phyloP scores from a whole-genome alignment of 30 jellyfish, hydroid and myxozoan genomes.

The Hydra vulgaris region DNA sequence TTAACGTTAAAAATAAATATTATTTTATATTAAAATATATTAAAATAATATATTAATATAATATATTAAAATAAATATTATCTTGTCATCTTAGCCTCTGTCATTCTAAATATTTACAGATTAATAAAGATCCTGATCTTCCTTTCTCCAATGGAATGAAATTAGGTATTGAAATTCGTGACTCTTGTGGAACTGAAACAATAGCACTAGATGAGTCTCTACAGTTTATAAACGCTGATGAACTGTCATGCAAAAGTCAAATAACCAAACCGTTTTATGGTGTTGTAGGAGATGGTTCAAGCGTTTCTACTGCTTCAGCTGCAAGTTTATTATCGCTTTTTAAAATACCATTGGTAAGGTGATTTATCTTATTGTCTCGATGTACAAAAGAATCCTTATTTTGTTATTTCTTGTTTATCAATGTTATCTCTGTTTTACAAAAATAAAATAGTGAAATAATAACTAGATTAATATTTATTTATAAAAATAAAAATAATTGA shows the following conservation, averaged over 20 bases:
- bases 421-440: too few relatives aligned
- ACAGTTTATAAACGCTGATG: conserved; percentile 54
- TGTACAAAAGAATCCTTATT: too few relatives aligned
- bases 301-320: conserved; percentile 76
- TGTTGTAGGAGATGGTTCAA: conserved; percentile 68
- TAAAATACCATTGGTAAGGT: conserved; percentile 71
- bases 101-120: conserved; percentile 17
- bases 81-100: not conserved
- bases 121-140: conserved; percentile 25
- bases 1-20: too few relatives aligned
- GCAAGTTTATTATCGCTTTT: conserved; percentile 65
- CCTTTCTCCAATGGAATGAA: conserved; percentile 26
- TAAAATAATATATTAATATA: too few relatives aligned
- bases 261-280: conserved; percentile 50
- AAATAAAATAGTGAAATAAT: too few relatives aligned
- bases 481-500: too few relatives aligned
- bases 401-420: too few relatives aligned
- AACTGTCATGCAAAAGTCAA: conserved; percentile 17
- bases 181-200: conserved; percentile 74
- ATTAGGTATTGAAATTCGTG: conserved; percentile 76
- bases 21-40: too few relatives aligned
- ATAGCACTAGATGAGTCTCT: conserved; percentile 77
- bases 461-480: too few relatives aligned
- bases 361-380: too few relatives aligned
- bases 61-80: too few relatives aligned